Evolutionary conservation across 2,797 vertebrate genomes (phyloP).

Genomic region (Sphenodon punctatus): DNA sequence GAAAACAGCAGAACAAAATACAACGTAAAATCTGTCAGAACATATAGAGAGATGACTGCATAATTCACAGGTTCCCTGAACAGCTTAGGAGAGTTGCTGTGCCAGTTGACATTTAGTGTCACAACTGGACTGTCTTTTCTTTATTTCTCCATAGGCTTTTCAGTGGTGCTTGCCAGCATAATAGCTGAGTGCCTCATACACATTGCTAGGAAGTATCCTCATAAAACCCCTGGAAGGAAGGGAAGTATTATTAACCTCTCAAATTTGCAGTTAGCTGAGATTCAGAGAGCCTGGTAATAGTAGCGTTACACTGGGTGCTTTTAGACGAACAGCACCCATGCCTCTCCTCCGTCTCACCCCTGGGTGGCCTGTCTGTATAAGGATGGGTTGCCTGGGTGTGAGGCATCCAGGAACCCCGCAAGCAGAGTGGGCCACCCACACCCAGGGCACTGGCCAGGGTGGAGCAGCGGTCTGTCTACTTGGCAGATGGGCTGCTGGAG

Average conservation of each 20-base stretch:
- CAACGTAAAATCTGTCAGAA: slow-evolving; percentile 59
- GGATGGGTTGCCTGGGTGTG: too few species aligned
- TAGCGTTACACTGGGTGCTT: neutral
- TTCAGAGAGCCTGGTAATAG: neutral
- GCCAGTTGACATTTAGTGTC: slow-evolving; percentile 66
- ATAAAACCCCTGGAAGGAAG: neutral
- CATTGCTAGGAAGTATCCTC: neutral
- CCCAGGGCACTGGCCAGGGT: too few species aligned
- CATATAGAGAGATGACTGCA: slow-evolving; percentile 43
- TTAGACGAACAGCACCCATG: too few species aligned
- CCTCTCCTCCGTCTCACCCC: too few species aligned
- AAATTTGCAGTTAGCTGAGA: rapidly evolving
- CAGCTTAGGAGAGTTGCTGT: slow-evolving; percentile 8
- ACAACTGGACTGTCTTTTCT: neutral
- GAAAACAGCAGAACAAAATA: slow-evolving; percentile 48
- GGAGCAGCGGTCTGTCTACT: too few species aligned
- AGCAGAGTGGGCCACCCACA: too few species aligned
- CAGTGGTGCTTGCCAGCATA: neutral
- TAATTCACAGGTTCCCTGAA: slow-evolving; percentile 15
- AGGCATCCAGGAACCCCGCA: too few species aligned
- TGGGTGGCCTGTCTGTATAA: too few species aligned
- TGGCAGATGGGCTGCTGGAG: too few species aligned
- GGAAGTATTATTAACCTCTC: neutral
- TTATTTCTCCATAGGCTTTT: slow-evolving; percentile 3
- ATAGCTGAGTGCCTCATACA: neutral